Evolutionary conservation across 2,888 invertebrate genomes (phyloP), one percentile per base, ranked within the genome.

Genomic region (Hemicrepidius hirtus): DNA sequence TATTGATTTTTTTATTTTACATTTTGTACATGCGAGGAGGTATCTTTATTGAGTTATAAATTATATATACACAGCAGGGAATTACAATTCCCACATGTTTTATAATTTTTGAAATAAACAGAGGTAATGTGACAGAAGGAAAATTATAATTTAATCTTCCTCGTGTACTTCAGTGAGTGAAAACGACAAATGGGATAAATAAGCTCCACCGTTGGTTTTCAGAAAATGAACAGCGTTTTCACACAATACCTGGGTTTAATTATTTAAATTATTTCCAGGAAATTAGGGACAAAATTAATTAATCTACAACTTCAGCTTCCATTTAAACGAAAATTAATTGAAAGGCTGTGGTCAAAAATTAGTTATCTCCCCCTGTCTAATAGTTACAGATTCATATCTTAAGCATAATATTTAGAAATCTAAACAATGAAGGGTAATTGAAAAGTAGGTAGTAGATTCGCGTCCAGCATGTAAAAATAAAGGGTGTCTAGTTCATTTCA

Each of bases 401-500:
- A n/a, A n/a, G n/a, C n/a, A n/a, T n/a, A n/a, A n/a, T n/a, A n/a
- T n/a, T n/a, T n/a, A 24, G 2, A 24, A 24, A 2, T 24, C 24
- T 3, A 24, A 24, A 24, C 2, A 24, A 24, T 24, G 24, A 2
- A 24, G 24, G 1, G 41, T n/a, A 1, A 41, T n/a, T 13, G 1
- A 41, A n/a, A 20, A 46, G 10, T 10, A 46, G 2, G 16, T 16
- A 16, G 2, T 44, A 3, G 16, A 2, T 13, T 1, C 6, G 16
- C 44, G 46, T 35, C 32, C 55, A 35, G 32, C 18, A 21, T 59
- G 59, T 21, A 59, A 59, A 32, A 57, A 37, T 60, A 60, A 60
- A 60, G 60, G 44, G 44, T 41, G 44, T 44, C 41, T 57, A 59
- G 66, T 75, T 78, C 73, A 75, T 75, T 69, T 69, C 40, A 67